These are phyloP conservation scores for Plecotus auritus DNA, from an alignment of 2,113 vertebrate species.

Conservation along the genomic window DNA sequence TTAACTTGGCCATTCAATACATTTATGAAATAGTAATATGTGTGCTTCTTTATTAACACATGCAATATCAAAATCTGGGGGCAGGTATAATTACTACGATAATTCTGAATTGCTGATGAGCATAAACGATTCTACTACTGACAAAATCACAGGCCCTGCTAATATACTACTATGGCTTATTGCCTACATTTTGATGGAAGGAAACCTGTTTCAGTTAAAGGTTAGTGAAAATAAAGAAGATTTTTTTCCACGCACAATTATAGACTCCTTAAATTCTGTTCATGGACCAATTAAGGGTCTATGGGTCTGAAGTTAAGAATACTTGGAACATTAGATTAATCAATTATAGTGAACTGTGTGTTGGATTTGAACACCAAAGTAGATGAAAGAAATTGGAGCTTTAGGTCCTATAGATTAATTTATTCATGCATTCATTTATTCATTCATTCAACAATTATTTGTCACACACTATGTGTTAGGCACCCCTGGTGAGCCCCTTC, in stretches of 20 bases:
- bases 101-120: background rate
- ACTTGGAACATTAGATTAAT: background rate
- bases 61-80: conserved; percentile 28
- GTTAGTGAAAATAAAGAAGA: background rate
- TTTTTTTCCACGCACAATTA: background rate
- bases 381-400: background rate
- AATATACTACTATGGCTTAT: background rate
- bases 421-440: background rate
- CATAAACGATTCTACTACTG: background rate
- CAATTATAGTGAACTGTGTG: background rate
- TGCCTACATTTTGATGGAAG: background rate
- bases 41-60: conserved; percentile 6
- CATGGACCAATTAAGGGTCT: background rate
- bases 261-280: background rate
- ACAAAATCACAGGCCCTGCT: background rate
- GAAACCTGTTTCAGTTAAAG: background rate
- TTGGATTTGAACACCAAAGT: background rate
- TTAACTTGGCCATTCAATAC: conserved; percentile 39
- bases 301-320: background rate
- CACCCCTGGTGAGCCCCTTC: background rate
- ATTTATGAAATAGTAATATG: background rate
- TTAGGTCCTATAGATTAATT: background rate
- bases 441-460: conserved; percentile 7
- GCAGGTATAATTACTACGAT: conserved; percentile 6
- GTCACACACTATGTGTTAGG: background rate